Evolutionary conservation across 2,113 vertebrate species (phyloP), one percentile per base, ranked within the genome.

Genomic region (Dendropsophus ebraccatus): DNA sequence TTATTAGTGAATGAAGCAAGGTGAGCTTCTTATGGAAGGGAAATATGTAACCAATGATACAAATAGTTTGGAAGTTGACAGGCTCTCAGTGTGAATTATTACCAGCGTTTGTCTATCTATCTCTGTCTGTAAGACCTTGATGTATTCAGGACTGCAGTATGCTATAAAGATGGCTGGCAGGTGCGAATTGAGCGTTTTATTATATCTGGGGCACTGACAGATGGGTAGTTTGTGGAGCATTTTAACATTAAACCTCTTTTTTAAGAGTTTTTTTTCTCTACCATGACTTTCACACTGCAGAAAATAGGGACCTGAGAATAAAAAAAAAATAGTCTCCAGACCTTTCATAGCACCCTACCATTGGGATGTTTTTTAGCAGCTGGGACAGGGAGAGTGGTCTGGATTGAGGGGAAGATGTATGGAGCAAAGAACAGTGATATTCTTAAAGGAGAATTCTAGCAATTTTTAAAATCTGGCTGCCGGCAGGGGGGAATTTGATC

Each of bases 181-280:
- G 84, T 79, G 74, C 25, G 74, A 85, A 85, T 85, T 85, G 84
- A 79, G 47, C 79, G 84, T 79, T 85, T 85, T 85, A 85, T 85
- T 85, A 56, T 70, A 70, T 62, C 49, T 65, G 58, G 16, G 70
- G 32, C 47, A 30, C 47, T 69, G 84, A 54, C 60, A 85, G 56
- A 75, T 45, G 28, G 62, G 35, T 56, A 6, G 23, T 35, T 52
- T 54, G 74, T 25, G 56, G 35, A 78, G 13, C 45, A 21, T 73
- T 83, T 83, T 52, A 83, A 30, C 21, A 35, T 73, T 25, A 83
- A 73, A 45, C 62, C 14, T 83, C 62, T 82, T n/a, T 70, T 73
- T 49, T 49, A 30, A 23, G 17, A 14, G 28, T 8, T n/a, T 28
- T 17, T 8, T 3, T 45, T 45, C 41, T 0, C 70, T 45, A 17